Base-by-base conservation (phyloP, 2,888 invertebrate species). In the Brachypalpus laphriformis region DNA sequence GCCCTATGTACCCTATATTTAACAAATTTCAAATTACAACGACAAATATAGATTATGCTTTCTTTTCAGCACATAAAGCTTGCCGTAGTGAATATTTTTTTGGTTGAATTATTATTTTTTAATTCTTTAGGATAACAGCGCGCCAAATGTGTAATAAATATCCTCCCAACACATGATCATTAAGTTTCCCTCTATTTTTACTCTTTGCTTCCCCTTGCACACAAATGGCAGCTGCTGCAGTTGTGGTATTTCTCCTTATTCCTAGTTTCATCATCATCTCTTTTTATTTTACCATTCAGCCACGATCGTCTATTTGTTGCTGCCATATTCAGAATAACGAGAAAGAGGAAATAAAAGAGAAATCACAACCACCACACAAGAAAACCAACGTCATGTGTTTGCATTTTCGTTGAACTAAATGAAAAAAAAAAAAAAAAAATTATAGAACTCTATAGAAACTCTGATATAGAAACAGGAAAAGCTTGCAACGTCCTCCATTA, bases 151-250 rank as follows among this genome's bases (percentile, higher is more conserved):
- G 14, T 14, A 40, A 40, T 40, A 14, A 31, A 40, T 14, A 40
- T 6, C 61, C 8, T 40, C 42, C 28, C 51, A 6, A 18, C 61
- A 45, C 25, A 28, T 9, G 11, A 31, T 18, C 47, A 49, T 25
- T 22, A 66, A 66, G 66, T 51, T 65, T 37, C 37, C 18, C 37
- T 37, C 37, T 25, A 22, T 22, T 37, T n/a, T 37, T 37, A 49
- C 49, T 11, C 51, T 9, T n/a, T 25, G 5, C 22, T 51, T 51
- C 49, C 2, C 34, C n/a, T 47, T 51, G 2, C 16, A 65, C 16
- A 37, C 37, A 37, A 8, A 18, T 18, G 8, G 7, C n/a, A 57
- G 45, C 61, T 42, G 45, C 63, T 45, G 63, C 18, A 16, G 28
- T 6, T n/a, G 42, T 45, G 28, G 9, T 40, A 31, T 18, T 66